Evolutionary conservation across 2,888 invertebrate species (phyloP), one percentile per base, ranked within the genome.

Genomic region (Chorisops tibialis): DNA sequence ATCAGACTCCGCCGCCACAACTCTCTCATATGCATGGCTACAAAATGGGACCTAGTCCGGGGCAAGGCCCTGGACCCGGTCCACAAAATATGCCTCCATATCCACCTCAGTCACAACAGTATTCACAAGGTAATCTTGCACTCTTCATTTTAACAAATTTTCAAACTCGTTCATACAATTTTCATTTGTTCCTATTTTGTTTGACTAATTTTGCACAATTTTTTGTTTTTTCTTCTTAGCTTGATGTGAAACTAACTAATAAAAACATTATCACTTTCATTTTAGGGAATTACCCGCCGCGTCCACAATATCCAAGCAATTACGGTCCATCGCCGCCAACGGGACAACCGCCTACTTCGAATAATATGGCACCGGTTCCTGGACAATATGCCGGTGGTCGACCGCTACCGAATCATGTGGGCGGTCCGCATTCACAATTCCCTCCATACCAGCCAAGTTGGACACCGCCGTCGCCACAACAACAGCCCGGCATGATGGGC

Each of bases 11-110:
- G 68, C 67, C 69, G 61, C 69, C 68, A 66, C 68, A 67, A 59
- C 72, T 74, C 16, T 75, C 74, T 61, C 79, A 79, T 70, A 77
- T 78, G 73, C 77, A 78, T 69, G 83, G 81, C 70, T 87, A 87
- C 73, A 87, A 87, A 78, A 80, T 83, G 79, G 78, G 81, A 56
- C 82, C 82, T 48, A 85, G 83, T 72, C 82, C 84, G 66, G 81
- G 82, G 16, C 71, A 74, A 71, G 71, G 83, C 72, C 81, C 83
- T 69, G 81, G 82, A 61, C 63, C 69, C 59, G 64, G 67, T 62
- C 75, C 79, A 61, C 83, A 83, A 70, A 81, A 80, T 69, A 79
- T 82, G 77, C 76, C 82, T 48, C 78, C 82, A 63, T 83, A 83
- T 76, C 81, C 82, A 63, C 81, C 77, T 54, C 60, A 63, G 69